phyloP scores from a whole-genome alignment of 2,113 vertebrate species.

The Ascaphus truei region DNA sequence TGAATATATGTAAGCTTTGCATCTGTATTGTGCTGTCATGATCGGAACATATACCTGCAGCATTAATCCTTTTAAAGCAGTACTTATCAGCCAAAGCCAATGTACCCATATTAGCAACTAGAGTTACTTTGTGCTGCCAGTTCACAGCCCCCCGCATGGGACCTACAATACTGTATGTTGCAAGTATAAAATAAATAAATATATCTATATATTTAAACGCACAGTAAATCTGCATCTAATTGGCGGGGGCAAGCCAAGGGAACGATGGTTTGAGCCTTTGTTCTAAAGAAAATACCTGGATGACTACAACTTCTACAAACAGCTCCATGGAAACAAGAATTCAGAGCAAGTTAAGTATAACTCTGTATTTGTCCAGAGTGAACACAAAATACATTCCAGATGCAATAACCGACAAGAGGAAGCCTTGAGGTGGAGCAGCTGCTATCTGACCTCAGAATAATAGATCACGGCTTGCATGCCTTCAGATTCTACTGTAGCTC shows the following conservation, averaged over 20 bases:
- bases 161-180: no score
- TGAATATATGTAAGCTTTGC: no score
- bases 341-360: constrained; percentile 38
- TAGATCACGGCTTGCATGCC: not conserved
- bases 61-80: no score
- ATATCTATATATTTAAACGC: no score
- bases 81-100: no score
- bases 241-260: not conserved
- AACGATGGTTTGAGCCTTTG: constrained; percentile 3
- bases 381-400: constrained; percentile 36
- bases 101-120: no score
- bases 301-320: constrained; percentile 24
- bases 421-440: constrained; percentile 39
- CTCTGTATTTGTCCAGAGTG: constrained; percentile 35
- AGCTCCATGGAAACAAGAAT: constrained; percentile 37
- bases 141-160: no score
- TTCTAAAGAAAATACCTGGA: constrained; percentile 17
- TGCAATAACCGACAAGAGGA: constrained; percentile 2
- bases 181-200: no score
- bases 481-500: not conserved
- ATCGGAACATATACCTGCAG: no score
- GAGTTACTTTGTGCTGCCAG: no score
- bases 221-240: no score
- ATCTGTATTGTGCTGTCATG: no score
- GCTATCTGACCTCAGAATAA: constrained; percentile 35